Base-by-base conservation (phyloP, 2,888 invertebrate species). In the Hypselothyrea guttata region DNA sequence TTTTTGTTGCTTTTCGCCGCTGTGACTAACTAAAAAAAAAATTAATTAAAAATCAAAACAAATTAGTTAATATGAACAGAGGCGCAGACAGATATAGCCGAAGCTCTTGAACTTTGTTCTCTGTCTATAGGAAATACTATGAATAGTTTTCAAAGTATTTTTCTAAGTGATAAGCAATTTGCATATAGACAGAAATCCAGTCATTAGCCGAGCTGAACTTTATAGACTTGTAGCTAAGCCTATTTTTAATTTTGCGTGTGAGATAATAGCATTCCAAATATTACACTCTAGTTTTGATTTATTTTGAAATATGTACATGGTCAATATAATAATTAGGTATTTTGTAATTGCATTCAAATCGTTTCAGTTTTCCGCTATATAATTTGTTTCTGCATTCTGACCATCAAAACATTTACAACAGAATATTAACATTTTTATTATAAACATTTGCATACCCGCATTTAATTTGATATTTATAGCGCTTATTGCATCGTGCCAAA, bases 391-490 rank as follows among this genome's bases (percentile, higher is more conserved):
- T 58, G 69, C 55, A 51, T 54, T 45, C n/a, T 16, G 35, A 54
- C 35, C 49, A 38, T 35, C 28, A 55, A 44, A 55, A 44, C 33
- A 56, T 47, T 51, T 56, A 38, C 34, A 44, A 22, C 54, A 42
- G 11, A 33, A 11, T 8, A 12, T 11, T 9, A 38, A 38, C 16
- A 55, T 46, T 52, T 40, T 55, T 52, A 56, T 59, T 48, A 69
- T 65, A 56, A 69, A 49, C 53, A 70, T 59, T 72, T 66, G 58
- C 55, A 70, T 30, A 53, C 9, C 60, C 56, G 45, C 63, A 71
- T 71, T 76, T 64, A 61, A 68, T 71, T 55, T 79, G 61, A 79
- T 83, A 84, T 86, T 86, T 87, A 78, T 87, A 86, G 78, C 66
- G 74, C 75, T 86, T 85, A 78, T 83, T 84, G 83, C 81, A 86